phyloP scores from a whole-genome alignment of 2,888 invertebrate species.

The Microctonus brassicae region DNA sequence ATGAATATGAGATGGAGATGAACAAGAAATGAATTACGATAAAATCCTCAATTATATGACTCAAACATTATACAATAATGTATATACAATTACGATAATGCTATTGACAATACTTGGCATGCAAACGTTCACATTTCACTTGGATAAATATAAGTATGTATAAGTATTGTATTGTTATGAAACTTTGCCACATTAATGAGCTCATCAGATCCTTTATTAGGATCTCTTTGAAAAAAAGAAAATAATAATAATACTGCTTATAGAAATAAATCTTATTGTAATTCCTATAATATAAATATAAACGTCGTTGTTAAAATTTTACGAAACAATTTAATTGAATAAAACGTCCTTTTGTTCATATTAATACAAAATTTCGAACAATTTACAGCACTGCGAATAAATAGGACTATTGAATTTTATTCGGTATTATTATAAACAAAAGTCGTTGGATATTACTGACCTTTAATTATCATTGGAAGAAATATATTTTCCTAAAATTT shows the following conservation, averaged over 20 bases:
- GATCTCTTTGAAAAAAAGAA: not conserved
- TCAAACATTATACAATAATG: not conserved
- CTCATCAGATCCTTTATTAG: not conserved
- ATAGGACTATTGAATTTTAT: not conserved
- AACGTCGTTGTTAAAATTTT: too few species aligned
- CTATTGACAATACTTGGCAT: not conserved
- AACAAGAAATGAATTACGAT: not conserved
- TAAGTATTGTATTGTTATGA: not conserved
- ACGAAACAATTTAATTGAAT: too few species aligned
- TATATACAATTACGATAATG: not conserved
- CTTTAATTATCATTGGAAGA: not conserved
- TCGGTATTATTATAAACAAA: not conserved
- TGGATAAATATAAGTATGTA: slow-evolving; percentile 13
- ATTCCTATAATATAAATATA: too few species aligned
- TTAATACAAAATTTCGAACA: too few species aligned
- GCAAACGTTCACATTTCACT: not conserved
- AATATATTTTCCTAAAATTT: too few species aligned
- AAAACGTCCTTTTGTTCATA: too few species aligned
- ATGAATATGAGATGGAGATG: not conserved
- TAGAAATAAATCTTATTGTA: not conserved
- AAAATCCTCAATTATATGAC: not conserved
- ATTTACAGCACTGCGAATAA: too few species aligned
- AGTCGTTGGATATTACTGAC: not conserved
- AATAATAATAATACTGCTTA: not conserved
- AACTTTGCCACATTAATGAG: not conserved